Percentiles rank a stretch among this genome's conserved stretches.
These are phyloP conservation scores for Agrotis puta DNA, from an alignment of 2,888 invertebrate species.

Conservation along the genomic window DNA sequence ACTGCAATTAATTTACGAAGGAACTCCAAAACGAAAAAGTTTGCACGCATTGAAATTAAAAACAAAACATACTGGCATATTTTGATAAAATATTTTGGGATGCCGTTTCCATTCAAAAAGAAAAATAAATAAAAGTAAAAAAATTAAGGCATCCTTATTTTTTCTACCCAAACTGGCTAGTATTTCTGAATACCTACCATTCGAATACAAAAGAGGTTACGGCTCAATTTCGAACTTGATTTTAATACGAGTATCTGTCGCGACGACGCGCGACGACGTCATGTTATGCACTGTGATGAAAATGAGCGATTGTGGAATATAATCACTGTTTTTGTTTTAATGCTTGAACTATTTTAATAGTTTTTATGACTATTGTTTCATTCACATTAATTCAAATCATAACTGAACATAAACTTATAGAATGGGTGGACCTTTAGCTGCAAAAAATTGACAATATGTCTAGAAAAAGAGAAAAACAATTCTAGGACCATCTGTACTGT, in stretches of 20 bases:
- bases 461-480: no score
- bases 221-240: not conserved
- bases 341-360: not conserved
- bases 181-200: not conserved
- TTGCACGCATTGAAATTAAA: not conserved
- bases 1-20: no score
- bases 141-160: not conserved
- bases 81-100: not conserved
- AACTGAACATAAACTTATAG: no score
- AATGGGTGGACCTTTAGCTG: no score
- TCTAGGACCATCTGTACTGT: no score
- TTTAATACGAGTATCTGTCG: slow-evolving; percentile 41
- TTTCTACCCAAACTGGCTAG: not conserved
- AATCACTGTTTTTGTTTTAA: slow-evolving; percentile 2
- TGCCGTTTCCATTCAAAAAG: not conserved
- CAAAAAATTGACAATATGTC: no score
- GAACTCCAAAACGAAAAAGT: not conserved
- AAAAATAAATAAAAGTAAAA: not conserved
- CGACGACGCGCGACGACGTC: slow-evolving; percentile 23
- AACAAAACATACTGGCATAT: not conserved
- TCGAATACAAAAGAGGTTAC: not conserved
- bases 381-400: not conserved
- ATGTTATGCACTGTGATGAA: slow-evolving; percentile 8
- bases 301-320: slow-evolving; percentile 14
- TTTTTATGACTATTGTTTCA: not conserved